phyloP scores from a whole-genome alignment of 2,797 vertebrate species.

The Pteropus rufus region DNA sequence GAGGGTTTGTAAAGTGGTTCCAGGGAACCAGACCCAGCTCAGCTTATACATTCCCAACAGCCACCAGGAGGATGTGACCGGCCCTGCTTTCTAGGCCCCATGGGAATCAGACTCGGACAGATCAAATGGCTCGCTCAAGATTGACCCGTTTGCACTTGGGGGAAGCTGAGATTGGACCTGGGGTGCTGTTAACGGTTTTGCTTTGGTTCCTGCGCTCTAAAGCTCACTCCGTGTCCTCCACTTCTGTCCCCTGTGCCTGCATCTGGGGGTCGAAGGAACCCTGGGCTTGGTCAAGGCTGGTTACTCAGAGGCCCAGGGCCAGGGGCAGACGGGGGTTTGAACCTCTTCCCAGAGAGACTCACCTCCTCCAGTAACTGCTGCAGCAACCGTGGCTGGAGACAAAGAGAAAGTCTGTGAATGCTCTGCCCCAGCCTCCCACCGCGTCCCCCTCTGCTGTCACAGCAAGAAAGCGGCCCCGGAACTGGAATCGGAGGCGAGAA shows the following conservation, averaged over 20 bases:
- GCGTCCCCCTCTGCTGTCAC: neutral
- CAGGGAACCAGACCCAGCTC: neutral
- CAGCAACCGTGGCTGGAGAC: neutral
- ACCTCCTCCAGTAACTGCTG: neutral
- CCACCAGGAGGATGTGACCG: neutral
- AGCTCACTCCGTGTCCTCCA: neutral
- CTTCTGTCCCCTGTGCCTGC: neutral
- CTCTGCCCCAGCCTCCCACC: accelerated
- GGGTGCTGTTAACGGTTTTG: neutral
- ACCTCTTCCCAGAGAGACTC: neutral
- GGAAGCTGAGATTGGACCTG: neutral
- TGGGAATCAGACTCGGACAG: neutral
- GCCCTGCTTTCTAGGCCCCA: no score
- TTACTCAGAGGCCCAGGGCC: neutral
- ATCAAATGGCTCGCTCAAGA: no score
- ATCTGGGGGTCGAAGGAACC: neutral
- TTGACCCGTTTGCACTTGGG: neutral
- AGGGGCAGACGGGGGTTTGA: neutral
- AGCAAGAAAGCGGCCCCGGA: no score
- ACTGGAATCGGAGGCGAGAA: neutral
- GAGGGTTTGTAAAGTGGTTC: neutral
- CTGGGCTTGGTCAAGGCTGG: neutral
- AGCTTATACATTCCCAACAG: neutral
- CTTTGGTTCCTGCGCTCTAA: neutral
- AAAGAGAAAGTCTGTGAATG: neutral